Evolutionary conservation across 2,888 invertebrate genomes (phyloP), one percentile per base, ranked within the genome.

Genomic region (Lasioglossum pauxillum): DNA sequence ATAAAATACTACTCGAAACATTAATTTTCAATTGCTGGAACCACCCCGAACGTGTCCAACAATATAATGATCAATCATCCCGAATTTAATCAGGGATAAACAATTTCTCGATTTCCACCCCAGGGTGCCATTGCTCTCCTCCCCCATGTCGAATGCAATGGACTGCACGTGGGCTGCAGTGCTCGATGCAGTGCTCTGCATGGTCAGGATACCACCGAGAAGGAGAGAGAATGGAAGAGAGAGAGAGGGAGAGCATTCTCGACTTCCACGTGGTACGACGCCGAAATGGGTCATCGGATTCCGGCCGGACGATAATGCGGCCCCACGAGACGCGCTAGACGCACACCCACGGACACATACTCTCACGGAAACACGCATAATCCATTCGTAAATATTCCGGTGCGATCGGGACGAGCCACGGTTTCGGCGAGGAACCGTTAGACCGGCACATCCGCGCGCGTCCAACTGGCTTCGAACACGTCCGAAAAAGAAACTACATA

Each of bases 271-370:
- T 75, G 76, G 44, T 35, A 38, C 78, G 78, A 73, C 73, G 35
- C 27, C 73, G 76, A 87, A 84, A 79, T 87, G 81, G 87, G 87
- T 86, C 87, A 82, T 87, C 87, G 87, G 77, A 87, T 87, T 86
- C 87, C 87, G 69, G 31, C 27, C 38, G 87, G 81, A 80, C 73
- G 73, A 78, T 75, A 85, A 85, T 86, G 75, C 76, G 46, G 80
- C 64, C 67, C 79, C 79, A n/a, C 27, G 73, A 14, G 64, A 69
- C 78, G 82, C 67, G 78, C 80, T 72, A 82, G 77, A 81, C 67
- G 23, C 10, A 57, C 64, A 31, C 57, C 57, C 64, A 64, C 64
- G 64, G 31, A 64, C 35, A 4, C 67, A 31, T n/a, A 57, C 57
- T 10, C 57, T 57, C 64, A 19, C 64, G 31, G 16, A 64, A 16